A percentile compares a stretch with the other conserved stretches of the same genome.
Evolutionary conservation across 2,888 invertebrate species (phyloP).

Genomic region (Aphodius granarius): DNA sequence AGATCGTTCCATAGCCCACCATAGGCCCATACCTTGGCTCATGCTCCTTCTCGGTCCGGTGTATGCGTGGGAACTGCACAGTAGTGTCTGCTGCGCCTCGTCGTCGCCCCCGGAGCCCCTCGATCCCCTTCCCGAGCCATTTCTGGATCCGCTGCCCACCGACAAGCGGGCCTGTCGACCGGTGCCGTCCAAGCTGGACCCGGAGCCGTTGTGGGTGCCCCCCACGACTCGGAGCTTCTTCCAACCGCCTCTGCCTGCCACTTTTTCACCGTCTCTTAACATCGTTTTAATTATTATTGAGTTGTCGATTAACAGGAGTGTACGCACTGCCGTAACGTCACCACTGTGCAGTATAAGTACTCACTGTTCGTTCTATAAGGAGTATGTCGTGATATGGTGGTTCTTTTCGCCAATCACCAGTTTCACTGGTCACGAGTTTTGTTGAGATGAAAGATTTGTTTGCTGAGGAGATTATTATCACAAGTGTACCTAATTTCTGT

Average conservation of each 20-base stretch:
- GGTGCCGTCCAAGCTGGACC: background rate
- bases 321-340: background rate
- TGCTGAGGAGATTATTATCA: no score
- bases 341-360: no score
- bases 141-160: conserved; percentile 6
- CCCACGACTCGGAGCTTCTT: conserved; percentile 1
- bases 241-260: background rate
- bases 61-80: conserved; percentile 34
- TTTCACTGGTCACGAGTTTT: background rate
- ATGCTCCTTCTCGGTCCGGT: conserved; percentile 22
- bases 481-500: no score
- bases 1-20: background rate
- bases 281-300: background rate
- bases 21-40: background rate
- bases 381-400: no score
- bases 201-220: background rate
- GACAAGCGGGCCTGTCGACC: background rate
- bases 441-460: background rate
- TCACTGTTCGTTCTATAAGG: no score
- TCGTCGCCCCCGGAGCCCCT: background rate
- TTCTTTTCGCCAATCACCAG: background rate
- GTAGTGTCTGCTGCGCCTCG: conserved; percentile 23
- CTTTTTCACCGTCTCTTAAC: background rate
- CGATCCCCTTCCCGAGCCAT: background rate
- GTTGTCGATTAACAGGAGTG: background rate